A percentile compares a stretch with the other conserved stretches of the same genome.
phyloP scores from a whole-genome alignment of 2,888 invertebrate genomes.

The Xylota segnis region DNA sequence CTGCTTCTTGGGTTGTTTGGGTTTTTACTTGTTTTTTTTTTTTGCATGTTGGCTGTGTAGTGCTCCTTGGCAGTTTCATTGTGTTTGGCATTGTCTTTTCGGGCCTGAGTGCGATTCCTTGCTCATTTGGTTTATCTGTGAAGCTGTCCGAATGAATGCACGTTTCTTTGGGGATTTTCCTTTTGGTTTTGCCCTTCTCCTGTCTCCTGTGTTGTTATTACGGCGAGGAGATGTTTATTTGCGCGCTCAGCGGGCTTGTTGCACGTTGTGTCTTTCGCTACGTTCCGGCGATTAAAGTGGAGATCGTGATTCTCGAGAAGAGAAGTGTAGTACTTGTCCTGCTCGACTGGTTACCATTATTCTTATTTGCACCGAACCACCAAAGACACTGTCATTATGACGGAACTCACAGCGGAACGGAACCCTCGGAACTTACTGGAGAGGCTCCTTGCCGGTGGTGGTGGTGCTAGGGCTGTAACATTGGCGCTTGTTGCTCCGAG shows the following conservation, averaged over 20 bases:
- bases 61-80: constrained; percentile 60
- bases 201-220: constrained; percentile 25
- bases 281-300: constrained; percentile 72
- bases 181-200: constrained; percentile 25
- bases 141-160: constrained; percentile 74
- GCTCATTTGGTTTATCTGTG: constrained; percentile 74
- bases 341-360: constrained; percentile 75
- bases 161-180: constrained; percentile 58
- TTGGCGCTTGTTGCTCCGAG: constrained; percentile 64
- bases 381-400: constrained; percentile 72
- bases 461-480: constrained; percentile 32
- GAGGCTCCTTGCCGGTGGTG: constrained; percentile 25
- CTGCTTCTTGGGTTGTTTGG: background rate
- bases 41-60: constrained; percentile 19
- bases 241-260: constrained; percentile 70
- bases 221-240: constrained; percentile 60
- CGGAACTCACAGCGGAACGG: constrained; percentile 50
- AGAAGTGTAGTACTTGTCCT: constrained; percentile 68
- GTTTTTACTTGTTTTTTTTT: constrained; percentile 13
- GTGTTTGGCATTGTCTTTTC: constrained; percentile 70
- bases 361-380: constrained; percentile 71
- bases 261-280: constrained; percentile 72
- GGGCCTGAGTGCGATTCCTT: constrained; percentile 70
- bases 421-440: constrained; percentile 62
- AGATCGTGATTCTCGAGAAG: constrained; percentile 73